Evolutionary conservation across 2,113 vertebrate species (phyloP).

Genomic region (Seriola quinqueradiata): DNA sequence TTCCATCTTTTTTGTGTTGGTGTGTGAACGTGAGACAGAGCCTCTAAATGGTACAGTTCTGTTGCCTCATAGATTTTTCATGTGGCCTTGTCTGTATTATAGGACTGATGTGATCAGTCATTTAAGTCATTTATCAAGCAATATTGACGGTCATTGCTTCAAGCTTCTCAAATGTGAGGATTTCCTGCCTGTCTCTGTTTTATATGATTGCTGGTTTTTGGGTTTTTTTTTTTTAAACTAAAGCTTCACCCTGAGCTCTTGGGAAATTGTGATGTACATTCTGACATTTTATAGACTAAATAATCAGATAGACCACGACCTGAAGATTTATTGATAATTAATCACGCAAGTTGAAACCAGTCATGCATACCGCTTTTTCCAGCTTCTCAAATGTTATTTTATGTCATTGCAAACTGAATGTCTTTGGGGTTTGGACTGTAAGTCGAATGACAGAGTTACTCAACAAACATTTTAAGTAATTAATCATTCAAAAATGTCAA

Average conservation of each 20-base stretch:
- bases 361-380: neutral
- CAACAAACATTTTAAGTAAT: neutral
- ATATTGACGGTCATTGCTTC: neutral
- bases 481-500: neutral
- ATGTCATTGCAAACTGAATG: neutral
- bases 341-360: no score
- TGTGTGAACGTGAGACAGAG: neutral
- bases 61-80: neutral
- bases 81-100: neutral
- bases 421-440: neutral
- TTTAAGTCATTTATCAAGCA: neutral
- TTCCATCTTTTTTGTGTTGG: neutral
- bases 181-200: slow-evolving; percentile 1
- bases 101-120: neutral
- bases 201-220: neutral
- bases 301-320: no score
- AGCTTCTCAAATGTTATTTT: neutral
- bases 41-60: neutral
- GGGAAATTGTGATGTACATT: neutral
- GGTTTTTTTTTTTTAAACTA: neutral
- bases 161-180: neutral
- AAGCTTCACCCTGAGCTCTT: neutral
- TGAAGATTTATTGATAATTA: no score
- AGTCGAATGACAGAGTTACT: neutral
- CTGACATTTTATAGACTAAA: neutral